Conservation (phyloP, 1,140 invertebrate species). For the Whitmania pigra region DNA sequence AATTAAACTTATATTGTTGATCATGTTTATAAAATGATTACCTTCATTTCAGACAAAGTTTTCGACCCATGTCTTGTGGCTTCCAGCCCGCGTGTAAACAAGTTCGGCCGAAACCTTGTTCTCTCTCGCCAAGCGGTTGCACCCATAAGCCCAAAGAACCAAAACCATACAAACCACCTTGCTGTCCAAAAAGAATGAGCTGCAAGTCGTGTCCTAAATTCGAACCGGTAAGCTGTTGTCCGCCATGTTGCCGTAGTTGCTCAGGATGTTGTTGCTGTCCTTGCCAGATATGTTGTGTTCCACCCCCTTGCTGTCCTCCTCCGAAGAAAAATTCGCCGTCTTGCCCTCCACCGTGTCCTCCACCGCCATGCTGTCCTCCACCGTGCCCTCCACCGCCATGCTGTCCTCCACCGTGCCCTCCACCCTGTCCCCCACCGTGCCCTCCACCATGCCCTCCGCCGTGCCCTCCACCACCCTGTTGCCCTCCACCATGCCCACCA, state of each 20-base stretch:
- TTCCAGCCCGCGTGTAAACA: conserved; percentile 10
- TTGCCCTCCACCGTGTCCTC: not conserved
- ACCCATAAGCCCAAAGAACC: not conserved
- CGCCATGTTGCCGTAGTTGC: not conserved
- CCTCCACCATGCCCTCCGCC: not conserved
- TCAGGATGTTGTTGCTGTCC: conserved; percentile 8
- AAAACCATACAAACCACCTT: conserved; percentile 8
- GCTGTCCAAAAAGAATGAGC: conserved; percentile 7
- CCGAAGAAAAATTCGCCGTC: not conserved
- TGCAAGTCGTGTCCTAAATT: conserved; percentile 11
- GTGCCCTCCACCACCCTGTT: not conserved
- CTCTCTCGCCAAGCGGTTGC: not conserved
- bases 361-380: not conserved
- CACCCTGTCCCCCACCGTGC: not conserved
- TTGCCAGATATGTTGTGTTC: not conserved
- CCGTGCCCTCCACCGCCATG: not conserved
- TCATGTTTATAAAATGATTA: too few species aligned
- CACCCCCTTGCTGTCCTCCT: not conserved
- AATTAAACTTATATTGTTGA: too few species aligned
- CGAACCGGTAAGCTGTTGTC: not conserved
- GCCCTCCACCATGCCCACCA: not conserved
- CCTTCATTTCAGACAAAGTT: too few species aligned
- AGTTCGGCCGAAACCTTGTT: conserved; percentile 12
- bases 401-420: not conserved
- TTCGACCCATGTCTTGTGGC: conserved; percentile 8